phyloP scores from a whole-genome alignment of 2,888 invertebrate species.

The Brachylomia viminalis region DNA sequence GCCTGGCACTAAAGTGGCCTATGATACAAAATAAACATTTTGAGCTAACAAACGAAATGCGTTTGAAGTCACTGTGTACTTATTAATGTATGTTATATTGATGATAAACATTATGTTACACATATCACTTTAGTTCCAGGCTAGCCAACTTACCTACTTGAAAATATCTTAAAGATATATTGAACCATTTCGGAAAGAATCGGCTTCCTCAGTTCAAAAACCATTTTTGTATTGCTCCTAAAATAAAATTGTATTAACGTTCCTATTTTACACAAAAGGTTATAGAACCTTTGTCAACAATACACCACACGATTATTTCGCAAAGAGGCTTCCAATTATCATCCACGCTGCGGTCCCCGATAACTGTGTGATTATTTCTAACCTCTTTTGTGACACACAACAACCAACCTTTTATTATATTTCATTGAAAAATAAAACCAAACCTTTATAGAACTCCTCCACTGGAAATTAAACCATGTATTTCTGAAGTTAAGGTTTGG shows the following conservation, averaged over 20 bases:
- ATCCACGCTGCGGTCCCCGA: slow-evolving; percentile 32
- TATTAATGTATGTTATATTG: too few species aligned
- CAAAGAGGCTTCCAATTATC: slow-evolving; percentile 57
- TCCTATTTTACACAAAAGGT: slow-evolving; percentile 31
- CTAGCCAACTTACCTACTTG: background rate
- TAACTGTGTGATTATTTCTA: slow-evolving; percentile 45
- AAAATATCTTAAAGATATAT: background rate
- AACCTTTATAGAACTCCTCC: background rate
- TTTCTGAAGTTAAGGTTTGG: background rate
- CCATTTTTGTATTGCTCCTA: background rate
- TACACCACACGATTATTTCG: slow-evolving; percentile 45
- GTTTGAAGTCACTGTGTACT: too few species aligned
- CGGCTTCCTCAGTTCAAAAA: background rate
- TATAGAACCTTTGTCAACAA: slow-evolving; percentile 32
- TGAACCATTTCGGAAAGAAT: background rate
- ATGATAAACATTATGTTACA: too few species aligned
- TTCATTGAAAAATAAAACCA: slow-evolving; percentile 50
- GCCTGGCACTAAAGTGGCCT: too few species aligned
- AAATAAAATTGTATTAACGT: slow-evolving; percentile 27
- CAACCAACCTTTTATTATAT: slow-evolving; percentile 41
- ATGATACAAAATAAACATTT: too few species aligned
- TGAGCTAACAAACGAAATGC: too few species aligned
- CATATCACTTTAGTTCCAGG: too few species aligned
- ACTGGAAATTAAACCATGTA: slow-evolving; percentile 26
- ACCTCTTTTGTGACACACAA: slow-evolving; percentile 31